Percentiles rank a stretch among this genome's conserved stretches.
phyloP scores from a whole-genome alignment of 2,797 vertebrate genomes.

The Tinamus major region DNA sequence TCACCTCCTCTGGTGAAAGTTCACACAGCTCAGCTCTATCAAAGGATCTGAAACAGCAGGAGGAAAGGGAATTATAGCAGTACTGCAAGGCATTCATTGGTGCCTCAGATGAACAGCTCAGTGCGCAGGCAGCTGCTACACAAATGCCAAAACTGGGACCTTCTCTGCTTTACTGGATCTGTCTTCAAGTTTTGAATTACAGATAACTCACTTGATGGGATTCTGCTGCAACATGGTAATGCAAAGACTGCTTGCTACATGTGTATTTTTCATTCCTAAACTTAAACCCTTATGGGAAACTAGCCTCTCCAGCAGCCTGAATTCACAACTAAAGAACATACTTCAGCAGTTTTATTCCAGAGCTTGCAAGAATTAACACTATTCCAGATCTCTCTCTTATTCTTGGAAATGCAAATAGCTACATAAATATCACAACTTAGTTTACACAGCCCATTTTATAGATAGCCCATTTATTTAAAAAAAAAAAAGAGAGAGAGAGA shows the following conservation, averaged over 20 bases:
- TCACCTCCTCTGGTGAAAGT: slow-evolving; percentile 29
- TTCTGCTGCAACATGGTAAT: slow-evolving; percentile 19
- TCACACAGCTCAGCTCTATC: neutral
- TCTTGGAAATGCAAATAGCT: slow-evolving; percentile 8
- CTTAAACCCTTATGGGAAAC: slow-evolving; percentile 48
- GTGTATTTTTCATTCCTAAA: slow-evolving; percentile 66
- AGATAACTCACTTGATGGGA: slow-evolving; percentile 42
- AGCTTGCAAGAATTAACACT: neutral
- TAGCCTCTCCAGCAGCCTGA: neutral
- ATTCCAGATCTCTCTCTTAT: neutral
- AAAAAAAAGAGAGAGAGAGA: neutral
- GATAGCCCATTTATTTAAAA: no score
- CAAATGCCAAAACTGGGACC: slow-evolving; percentile 31
- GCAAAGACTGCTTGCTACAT: slow-evolving; percentile 19
- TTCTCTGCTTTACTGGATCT: slow-evolving; percentile 54
- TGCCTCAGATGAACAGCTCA: slow-evolving; percentile 53
- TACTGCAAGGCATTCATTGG: slow-evolving; percentile 4
- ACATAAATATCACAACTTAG: neutral
- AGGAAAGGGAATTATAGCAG: slow-evolving; percentile 56
- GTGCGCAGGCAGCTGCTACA: slow-evolving; percentile 41
- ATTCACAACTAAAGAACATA: neutral
- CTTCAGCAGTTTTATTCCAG: slow-evolving; percentile 23
- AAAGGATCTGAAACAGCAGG: slow-evolving; percentile 37
- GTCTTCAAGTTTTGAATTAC: slow-evolving; percentile 57
- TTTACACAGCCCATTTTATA: neutral